Base-by-base conservation (phyloP, 1,140 invertebrate genomes). In the Harpegnathos saltator region DNA sequence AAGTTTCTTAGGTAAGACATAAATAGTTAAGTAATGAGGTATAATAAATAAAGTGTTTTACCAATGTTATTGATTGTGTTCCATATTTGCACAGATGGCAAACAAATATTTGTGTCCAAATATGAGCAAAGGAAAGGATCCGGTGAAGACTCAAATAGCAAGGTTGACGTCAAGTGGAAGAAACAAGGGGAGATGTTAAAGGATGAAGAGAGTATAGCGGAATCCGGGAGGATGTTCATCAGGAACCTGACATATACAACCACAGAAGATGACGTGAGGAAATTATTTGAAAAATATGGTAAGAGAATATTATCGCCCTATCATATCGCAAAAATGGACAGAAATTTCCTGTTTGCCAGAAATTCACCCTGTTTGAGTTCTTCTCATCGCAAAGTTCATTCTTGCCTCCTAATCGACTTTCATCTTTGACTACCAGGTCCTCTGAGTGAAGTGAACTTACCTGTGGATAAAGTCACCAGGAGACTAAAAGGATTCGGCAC, bases 401-500 rank as follows among this genome's bases (percentile, higher is more conserved):
- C 14, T 5, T 56, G 29, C 2, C n/a, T 66, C 50, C 0, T 14
- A n/a, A 52, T 68, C 22, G 48, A 65, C 62, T 69, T 59, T 81
- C 54, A 17, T 4, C 12, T 50, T 59, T 71, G 50, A 72, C 56
- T 11, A 93, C 52, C 88, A 97, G 98, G 98, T 83, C 97, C 97
- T 5, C 80, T 99, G 26, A 95, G 97, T 11, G 99, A 99, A 94
- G 95, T 99, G 0, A 97, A 97, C 93, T 94, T 99, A 88, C 98
- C 99, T 0, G 95, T 99, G 72, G 99, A 99, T 93, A 95, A 95
- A 83, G 90, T 96, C 3, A 97, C 97, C 0, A 96, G 98, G 62
- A 97, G 97, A 93, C 95, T 97, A 0, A 99, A 99, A 95, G 99
- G 99, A 3, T 99, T 99, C 95, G 99, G 97, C 0, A 97, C 97